These are phyloP conservation scores for Mythimna vitellina DNA, from an alignment of 2,888 invertebrate species.

Conservation along the genomic window DNA sequence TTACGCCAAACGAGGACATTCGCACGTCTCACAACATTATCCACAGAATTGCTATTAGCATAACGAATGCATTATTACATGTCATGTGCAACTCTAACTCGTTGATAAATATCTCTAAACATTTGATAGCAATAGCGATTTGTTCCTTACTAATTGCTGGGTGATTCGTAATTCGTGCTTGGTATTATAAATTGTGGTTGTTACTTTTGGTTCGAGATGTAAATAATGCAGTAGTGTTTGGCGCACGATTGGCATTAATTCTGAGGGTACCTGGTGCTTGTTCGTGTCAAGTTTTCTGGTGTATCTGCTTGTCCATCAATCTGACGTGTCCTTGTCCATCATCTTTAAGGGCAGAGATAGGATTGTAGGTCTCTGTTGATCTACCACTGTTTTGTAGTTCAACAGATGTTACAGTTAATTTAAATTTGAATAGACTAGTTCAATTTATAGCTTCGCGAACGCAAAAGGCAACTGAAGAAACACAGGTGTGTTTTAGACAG, in stretches of 20 bases:
- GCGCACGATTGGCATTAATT: conserved; percentile 51
- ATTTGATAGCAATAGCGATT: conserved; percentile 63
- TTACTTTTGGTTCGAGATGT: conserved; percentile 39
- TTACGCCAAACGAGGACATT: conserved; percentile 79
- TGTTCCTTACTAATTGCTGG: conserved; percentile 62
- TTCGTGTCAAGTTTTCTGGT: conserved; percentile 24
- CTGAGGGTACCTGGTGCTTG: conserved; percentile 16
- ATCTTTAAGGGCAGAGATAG: background rate
- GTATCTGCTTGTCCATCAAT: conserved; percentile 20
- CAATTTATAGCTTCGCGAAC: too few relatives aligned
- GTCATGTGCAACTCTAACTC: conserved; percentile 69
- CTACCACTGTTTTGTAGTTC: background rate
- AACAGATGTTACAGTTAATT: background rate
- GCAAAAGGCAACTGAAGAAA: too few relatives aligned
- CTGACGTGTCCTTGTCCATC: conserved; percentile 16
- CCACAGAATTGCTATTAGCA: conserved; percentile 70
- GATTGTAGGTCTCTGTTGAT: conserved; percentile 4
- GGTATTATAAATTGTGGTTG: conserved; percentile 50
- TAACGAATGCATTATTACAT: conserved; percentile 79
- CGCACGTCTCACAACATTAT: conserved; percentile 73
- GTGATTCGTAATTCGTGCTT: conserved; percentile 62
- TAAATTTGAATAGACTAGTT: background rate
- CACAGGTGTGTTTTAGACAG: too few relatives aligned
- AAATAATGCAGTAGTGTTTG: conserved; percentile 46
- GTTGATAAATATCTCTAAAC: conserved; percentile 62